A percentile compares a stretch with the other conserved stretches of the same genome.
These are phyloP conservation scores for Sclerurus mexicanus DNA, from an alignment of 2,113 vertebrate species.

Conservation along the genomic window DNA sequence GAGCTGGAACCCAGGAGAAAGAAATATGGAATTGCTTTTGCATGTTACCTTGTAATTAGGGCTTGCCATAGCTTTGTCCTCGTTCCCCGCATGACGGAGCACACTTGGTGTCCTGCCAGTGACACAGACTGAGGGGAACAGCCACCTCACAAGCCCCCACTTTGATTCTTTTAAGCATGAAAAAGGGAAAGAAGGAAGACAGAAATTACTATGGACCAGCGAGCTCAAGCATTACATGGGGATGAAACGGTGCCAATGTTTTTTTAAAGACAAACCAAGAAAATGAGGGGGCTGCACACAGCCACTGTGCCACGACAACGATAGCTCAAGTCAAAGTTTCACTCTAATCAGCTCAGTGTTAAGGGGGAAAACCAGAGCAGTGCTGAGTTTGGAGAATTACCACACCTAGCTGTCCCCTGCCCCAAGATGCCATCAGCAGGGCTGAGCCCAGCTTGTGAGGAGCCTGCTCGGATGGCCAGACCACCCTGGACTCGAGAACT, in stretches of 20 bases:
- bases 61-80: neutral
- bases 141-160: neutral
- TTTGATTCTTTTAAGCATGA: neutral
- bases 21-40: neutral
- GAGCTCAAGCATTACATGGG: conserved; percentile 29
- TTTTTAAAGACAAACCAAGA: conserved; percentile 64
- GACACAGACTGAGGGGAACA: neutral
- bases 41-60: neutral
- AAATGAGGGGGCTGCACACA: conserved; percentile 66
- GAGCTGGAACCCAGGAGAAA: neutral
- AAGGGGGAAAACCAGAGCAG: conserved; percentile 20
- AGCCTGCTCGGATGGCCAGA: neutral
- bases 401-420: neutral
- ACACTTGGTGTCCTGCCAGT: neutral
- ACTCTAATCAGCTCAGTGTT: conserved; percentile 77
- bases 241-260: conserved; percentile 45
- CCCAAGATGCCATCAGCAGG: neutral
- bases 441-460: neutral
- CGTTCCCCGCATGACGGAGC: fast-evolving
- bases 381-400: neutral
- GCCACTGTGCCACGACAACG: conserved; percentile 47
- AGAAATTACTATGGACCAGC: conserved; percentile 43
- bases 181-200: neutral
- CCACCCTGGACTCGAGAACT: neutral
- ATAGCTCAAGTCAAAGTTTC: conserved; percentile 73